These are phyloP conservation scores for Centrocercus urophasianus DNA, from an alignment of 2,113 vertebrate genomes.

Conservation along the genomic window DNA sequence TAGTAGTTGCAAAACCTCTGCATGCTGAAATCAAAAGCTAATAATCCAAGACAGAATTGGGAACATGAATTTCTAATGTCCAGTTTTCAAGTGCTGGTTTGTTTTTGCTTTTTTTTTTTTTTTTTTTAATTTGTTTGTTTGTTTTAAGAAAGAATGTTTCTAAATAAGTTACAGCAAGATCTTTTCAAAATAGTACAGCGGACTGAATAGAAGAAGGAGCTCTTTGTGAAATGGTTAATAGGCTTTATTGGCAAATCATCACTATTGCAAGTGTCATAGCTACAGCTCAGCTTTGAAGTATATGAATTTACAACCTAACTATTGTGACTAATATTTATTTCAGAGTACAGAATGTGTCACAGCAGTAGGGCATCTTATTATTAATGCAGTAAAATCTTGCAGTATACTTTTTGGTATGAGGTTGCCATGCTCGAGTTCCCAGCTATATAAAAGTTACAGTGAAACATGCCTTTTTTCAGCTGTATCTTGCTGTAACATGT, in stretches of 20 bases:
- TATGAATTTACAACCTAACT: constrained; percentile 70
- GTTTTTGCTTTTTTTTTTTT: background rate
- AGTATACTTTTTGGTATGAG: constrained; percentile 67
- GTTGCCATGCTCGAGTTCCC: constrained; percentile 48
- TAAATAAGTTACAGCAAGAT: constrained; percentile 61
- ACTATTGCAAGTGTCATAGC: constrained; percentile 47
- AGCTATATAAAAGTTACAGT: constrained; percentile 69
- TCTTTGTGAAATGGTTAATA: constrained; percentile 55
- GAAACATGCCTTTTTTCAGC: constrained; percentile 69
- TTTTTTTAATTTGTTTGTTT: constrained; percentile 12
- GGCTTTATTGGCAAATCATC: constrained; percentile 70
- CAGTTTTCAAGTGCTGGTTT: constrained; percentile 27
- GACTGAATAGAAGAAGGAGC: background rate
- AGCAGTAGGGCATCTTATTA: constrained; percentile 75
- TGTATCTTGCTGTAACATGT: constrained; percentile 63
- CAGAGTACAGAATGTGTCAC: constrained; percentile 70
- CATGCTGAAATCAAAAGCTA: background rate
- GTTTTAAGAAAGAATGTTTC: constrained; percentile 57
- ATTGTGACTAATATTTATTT: constrained; percentile 79
- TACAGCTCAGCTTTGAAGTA: constrained; percentile 64
- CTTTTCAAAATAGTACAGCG: background rate
- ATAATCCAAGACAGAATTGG: constrained; percentile 53
- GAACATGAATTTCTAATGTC: constrained; percentile 53
- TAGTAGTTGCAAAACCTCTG: background rate
- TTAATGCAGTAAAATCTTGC: constrained; percentile 77